Conservation (phyloP, 2,888 invertebrate genomes). For the Pammene aurita region DNA sequence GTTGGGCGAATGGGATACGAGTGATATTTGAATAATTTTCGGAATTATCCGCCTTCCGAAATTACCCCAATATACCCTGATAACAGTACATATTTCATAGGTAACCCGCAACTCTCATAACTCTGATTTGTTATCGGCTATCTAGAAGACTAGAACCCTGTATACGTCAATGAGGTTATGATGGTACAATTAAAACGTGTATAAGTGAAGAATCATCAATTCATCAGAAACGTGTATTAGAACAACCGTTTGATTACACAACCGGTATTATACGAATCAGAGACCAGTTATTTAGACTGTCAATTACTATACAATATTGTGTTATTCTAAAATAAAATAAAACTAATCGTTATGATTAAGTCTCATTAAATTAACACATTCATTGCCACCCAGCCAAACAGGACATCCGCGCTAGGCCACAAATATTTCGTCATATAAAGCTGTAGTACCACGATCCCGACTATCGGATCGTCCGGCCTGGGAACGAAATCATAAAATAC, state of each 20-base stretch:
- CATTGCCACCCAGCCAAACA: too few species aligned
- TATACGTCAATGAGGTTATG: constrained; percentile 60
- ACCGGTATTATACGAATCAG: constrained; percentile 13
- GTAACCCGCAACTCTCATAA: constrained; percentile 14
- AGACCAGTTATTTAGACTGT: neutral
- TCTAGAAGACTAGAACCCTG: constrained; percentile 75
- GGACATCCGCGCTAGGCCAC: too few species aligned
- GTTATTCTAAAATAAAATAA: too few species aligned
- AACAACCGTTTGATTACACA: constrained; percentile 19
- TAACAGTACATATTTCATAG: neutral
- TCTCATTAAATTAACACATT: too few species aligned
- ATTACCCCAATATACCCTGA: neutral
- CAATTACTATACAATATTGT: neutral
- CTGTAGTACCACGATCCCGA: too few species aligned
- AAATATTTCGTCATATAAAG: too few species aligned
- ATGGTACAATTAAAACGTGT: constrained; percentile 23
- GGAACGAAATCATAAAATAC: too few species aligned
- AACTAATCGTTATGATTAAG: too few species aligned
- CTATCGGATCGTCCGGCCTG: too few species aligned
- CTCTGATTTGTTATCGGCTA: constrained; percentile 56
- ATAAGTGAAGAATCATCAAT: constrained; percentile 28
- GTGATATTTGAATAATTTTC: too few species aligned
- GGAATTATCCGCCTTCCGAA: too few species aligned
- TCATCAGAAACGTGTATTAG: constrained; percentile 20
- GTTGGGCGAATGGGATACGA: too few species aligned